Conservation (phyloP, 2,888 invertebrate species). For the Philereme vetulata region DNA sequence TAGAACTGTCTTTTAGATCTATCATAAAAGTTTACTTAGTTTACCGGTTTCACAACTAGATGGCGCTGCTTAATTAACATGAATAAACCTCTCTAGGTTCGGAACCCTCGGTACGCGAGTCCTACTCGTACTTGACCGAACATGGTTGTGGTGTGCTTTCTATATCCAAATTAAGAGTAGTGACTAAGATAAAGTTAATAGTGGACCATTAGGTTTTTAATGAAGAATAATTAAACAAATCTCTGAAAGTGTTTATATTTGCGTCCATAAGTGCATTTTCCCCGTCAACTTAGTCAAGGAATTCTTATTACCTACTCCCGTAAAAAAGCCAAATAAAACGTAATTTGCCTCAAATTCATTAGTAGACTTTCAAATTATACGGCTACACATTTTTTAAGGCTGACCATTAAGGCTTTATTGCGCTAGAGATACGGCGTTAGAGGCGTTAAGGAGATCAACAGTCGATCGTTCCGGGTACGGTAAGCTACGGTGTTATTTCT, state of each 20-base stretch:
- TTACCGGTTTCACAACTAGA: too few relatives aligned
- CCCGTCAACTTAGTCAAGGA: constrained; percentile 23
- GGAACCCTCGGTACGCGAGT: too few relatives aligned
- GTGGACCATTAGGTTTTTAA: not conserved
- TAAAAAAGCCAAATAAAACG: constrained; percentile 25
- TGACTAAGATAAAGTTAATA: too few relatives aligned
- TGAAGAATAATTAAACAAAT: not conserved
- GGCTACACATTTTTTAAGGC: constrained; percentile 30
- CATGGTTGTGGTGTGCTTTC: too few relatives aligned
- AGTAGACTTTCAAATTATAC: constrained; percentile 31
- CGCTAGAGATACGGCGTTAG: constrained; percentile 24
- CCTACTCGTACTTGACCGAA: too few relatives aligned
- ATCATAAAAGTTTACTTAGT: too few relatives aligned
- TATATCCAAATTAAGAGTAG: too few relatives aligned
- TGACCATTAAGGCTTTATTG: constrained; percentile 29
- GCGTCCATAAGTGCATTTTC: constrained; percentile 8
- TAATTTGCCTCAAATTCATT: constrained; percentile 33
- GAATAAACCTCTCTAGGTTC: too few relatives aligned
- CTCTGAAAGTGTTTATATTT: constrained; percentile 2
- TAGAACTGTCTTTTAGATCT: too few relatives aligned
- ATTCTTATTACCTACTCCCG: constrained; percentile 31
- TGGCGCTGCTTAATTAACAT: too few relatives aligned
- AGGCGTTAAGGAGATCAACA: constrained; percentile 31
- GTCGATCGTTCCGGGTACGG: constrained; percentile 24
- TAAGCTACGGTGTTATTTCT: constrained; percentile 12